Evolutionary conservation across 2,113 vertebrate genomes (phyloP), one percentile per base, ranked within the genome.

Genomic region (Gasterosteus aculeatus): DNA sequence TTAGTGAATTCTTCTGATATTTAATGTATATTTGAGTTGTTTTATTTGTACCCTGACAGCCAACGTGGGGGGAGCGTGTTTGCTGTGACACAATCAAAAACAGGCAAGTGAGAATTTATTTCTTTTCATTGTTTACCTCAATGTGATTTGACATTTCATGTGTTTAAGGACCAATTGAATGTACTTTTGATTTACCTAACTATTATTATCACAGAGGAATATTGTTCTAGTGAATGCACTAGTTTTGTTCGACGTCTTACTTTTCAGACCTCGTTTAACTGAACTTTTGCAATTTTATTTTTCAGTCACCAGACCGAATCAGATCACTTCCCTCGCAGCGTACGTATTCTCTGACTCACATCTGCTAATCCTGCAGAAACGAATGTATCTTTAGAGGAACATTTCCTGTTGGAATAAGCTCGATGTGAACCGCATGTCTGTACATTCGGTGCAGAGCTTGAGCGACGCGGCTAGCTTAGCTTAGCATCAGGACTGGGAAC

Each of bases 1-100:
- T 12, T 15, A 7, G 12, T 26, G 11, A 56, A 56, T 56, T 6
- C 10, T 19, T 58, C 33, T 5, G 16, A 16, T 47, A 56, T 29
- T 39, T 39, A 0, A 29, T 44, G 2, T 2, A 59, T 10, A n/a
- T 35, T 12, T 18, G n/a, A 11, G 35, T 19, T 33, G 11, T 10
- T 49, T 65, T n/a, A 51, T 49, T 19, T 14, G 29, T 22, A 12
- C 75, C 38, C 58, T 44, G 4, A 61, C 83, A 92, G 91, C 42
- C 86, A 84, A 11, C 88, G 88, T 0, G 91, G 65, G 2, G 88
- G 91, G 2, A 92, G 89, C 53, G 15, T 65, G n/a, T 92, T 92
- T 64, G 77, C 82, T 51, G 88, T 91, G 60, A 75, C 61, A 1
- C 69, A 7, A 47, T 92, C 91, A 31, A 92, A 81, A 84, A 82